Evolutionary conservation across 2,113 vertebrate species (phyloP).

Genomic region (Ploceus nigricollis): DNA sequence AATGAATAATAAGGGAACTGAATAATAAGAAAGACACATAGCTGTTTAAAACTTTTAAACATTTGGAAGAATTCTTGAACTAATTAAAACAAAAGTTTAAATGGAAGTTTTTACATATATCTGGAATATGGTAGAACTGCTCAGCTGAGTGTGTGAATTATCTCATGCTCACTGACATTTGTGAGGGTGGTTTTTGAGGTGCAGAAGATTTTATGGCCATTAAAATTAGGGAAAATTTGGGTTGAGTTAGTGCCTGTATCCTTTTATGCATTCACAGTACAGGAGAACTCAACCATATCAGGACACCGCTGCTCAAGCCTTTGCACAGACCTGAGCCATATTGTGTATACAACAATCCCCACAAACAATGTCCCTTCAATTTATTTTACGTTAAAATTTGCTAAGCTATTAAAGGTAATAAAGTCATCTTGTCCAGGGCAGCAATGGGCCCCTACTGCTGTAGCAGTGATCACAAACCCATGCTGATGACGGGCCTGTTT

Average conservation of each 20-base stretch:
- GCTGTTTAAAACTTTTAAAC: slow-evolving; percentile 50
- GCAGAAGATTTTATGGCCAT: background rate
- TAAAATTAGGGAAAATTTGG: background rate
- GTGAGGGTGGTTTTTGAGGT: background rate
- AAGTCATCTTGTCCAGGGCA: background rate
- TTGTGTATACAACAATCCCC: background rate
- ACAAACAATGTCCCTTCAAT: background rate
- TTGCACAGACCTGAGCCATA: background rate
- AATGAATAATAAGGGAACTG: slow-evolving; percentile 45
- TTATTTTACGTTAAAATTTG: background rate
- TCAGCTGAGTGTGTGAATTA: background rate
- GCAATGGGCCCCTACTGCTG: background rate
- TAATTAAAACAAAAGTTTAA: slow-evolving; percentile 56
- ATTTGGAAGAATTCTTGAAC: slow-evolving; percentile 29
- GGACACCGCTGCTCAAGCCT: background rate
- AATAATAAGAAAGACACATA: slow-evolving; percentile 32
- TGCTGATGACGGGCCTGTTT: background rate
- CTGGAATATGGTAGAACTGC: background rate
- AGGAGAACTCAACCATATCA: background rate
- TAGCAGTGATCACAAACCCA: background rate
- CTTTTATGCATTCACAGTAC: background rate
- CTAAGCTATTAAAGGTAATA: background rate
- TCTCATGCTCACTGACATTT: background rate
- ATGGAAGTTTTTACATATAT: slow-evolving; percentile 17
- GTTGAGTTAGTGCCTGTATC: background rate